Evolutionary conservation across 2,888 invertebrate genomes (phyloP).

Genomic region (Athripsodes cinereus): DNA sequence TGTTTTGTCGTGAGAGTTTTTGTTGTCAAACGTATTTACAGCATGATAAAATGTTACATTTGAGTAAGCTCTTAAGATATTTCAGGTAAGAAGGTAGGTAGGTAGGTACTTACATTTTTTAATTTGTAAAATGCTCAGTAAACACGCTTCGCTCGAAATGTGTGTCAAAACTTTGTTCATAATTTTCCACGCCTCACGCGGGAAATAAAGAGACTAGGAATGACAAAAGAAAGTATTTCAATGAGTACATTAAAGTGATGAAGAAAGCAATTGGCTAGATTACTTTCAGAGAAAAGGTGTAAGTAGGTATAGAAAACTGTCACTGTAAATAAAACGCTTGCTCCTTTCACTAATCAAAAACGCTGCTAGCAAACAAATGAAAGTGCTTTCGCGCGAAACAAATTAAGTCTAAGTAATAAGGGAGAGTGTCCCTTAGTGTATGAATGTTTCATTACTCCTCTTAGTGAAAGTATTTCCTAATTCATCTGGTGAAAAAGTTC

Average conservation of each 20-base stretch:
- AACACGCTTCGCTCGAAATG: background rate
- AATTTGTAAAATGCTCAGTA: background rate
- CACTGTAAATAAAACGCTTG: constrained; percentile 14
- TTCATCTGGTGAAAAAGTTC: constrained; percentile 27
- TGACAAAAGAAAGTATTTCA: constrained; percentile 10
- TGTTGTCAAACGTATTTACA: background rate
- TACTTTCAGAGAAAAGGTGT: constrained; percentile 15
- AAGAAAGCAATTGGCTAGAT: constrained; percentile 20
- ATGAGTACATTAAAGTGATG: constrained; percentile 17
- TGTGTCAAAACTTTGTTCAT: constrained; percentile 10
- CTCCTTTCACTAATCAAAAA: constrained; percentile 25
- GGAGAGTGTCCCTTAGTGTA: constrained; percentile 25
- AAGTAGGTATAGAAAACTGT: constrained; percentile 6
- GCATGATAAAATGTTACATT: background rate
- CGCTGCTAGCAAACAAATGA: constrained; percentile 24
- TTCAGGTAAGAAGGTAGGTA: no score
- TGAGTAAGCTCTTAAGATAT: background rate
- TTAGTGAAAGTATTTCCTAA: constrained; percentile 25
- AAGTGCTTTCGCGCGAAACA: constrained; percentile 25
- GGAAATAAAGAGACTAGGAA: background rate
- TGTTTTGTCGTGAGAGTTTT: no score
- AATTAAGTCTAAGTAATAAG: constrained; percentile 26
- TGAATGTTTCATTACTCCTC: constrained; percentile 28
- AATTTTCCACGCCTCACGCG: constrained; percentile 4
- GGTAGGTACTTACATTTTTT: no score